A percentile compares a stretch with the other conserved stretches of the same genome.
Conservation (phyloP, 2,113 vertebrate genomes). For the Cyrtonyx montezumae region DNA sequence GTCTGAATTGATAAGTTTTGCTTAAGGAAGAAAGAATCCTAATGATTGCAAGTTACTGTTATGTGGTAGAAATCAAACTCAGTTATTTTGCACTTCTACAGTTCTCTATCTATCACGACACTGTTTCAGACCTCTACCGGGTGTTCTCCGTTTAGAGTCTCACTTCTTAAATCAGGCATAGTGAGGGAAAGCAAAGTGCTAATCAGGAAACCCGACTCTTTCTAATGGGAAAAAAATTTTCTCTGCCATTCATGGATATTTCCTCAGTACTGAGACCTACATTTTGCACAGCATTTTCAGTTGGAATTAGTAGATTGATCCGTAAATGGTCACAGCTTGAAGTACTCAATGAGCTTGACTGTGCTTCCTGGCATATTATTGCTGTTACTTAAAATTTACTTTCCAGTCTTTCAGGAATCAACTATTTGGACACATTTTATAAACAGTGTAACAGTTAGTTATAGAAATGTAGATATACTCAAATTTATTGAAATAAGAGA, state of each 20-base stretch:
- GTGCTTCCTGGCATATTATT: neutral
- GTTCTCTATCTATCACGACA: neutral
- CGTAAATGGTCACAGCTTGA: neutral
- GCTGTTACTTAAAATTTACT: neutral
- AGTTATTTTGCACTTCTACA: constrained; percentile 40
- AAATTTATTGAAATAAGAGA: neutral
- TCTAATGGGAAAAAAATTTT: neutral
- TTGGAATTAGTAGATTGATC: neutral
- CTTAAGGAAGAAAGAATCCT: constrained; percentile 24
- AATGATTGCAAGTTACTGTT: neutral
- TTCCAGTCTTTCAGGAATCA: neutral
- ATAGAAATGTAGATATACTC: neutral
- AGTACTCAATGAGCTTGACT: neutral
- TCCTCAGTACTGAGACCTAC: neutral
- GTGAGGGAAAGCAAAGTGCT: neutral
- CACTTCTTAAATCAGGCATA: constrained; percentile 13
- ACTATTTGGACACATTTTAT: neutral
- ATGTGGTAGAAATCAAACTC: constrained; percentile 23
- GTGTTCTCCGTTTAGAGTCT: constrained; percentile 31
- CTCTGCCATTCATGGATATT: neutral
- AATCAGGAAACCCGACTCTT: neutral
- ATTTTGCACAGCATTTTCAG: neutral
- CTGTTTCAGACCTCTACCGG: neutral
- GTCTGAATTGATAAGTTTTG: constrained; percentile 16
- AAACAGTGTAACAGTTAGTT: neutral